These are phyloP conservation scores for Drosophila kambysellisi DNA, from an alignment of 2,888 invertebrate genomes.

Conservation along the genomic window DNA sequence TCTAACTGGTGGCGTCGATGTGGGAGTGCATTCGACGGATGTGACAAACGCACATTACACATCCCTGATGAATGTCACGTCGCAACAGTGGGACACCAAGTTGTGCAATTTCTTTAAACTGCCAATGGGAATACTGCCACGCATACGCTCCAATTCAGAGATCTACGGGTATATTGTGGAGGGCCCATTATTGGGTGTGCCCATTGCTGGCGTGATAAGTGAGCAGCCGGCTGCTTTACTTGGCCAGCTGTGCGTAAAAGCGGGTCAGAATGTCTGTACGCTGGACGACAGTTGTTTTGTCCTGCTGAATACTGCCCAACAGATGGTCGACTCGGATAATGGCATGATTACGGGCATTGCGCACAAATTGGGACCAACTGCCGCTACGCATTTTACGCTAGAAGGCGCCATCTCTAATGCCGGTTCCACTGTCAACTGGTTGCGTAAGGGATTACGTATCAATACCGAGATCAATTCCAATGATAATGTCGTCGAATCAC, in stretches of 20 bases:
- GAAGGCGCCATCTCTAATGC: conserved; percentile 96
- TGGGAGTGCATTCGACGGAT: conserved; percentile 94
- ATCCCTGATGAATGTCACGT: conserved; percentile 96
- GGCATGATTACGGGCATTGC: conserved; percentile 96
- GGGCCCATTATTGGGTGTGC: conserved; percentile 91
- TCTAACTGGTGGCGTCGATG: conserved; percentile 87
- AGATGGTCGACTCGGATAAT: conserved; percentile 92
- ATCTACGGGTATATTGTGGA: conserved; percentile 93
- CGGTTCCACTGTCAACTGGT: conserved; percentile 94
- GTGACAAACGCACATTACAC: conserved; percentile 99
- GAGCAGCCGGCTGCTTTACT: conserved; percentile 98
- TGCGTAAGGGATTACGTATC: conserved; percentile 93
- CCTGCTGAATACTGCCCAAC: conserved; percentile 95
- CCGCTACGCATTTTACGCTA: conserved; percentile 92
- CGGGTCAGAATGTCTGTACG: conserved; percentile 97
- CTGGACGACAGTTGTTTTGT: conserved; percentile 98
- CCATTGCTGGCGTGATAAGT: conserved; percentile 95
- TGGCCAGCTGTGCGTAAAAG: conserved; percentile 95
- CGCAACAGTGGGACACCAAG: conserved; percentile 95
- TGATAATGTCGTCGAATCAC: conserved; percentile 81
- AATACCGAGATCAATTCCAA: conserved; percentile 86
- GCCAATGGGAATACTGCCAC: conserved; percentile 93
- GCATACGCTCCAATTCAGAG: conserved; percentile 96
- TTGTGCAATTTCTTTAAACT: conserved; percentile 95
- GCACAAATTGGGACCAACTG: conserved; percentile 92